Evolutionary conservation across 2,888 invertebrate species (phyloP).

Genomic region (Stegana nigrithorax): DNA sequence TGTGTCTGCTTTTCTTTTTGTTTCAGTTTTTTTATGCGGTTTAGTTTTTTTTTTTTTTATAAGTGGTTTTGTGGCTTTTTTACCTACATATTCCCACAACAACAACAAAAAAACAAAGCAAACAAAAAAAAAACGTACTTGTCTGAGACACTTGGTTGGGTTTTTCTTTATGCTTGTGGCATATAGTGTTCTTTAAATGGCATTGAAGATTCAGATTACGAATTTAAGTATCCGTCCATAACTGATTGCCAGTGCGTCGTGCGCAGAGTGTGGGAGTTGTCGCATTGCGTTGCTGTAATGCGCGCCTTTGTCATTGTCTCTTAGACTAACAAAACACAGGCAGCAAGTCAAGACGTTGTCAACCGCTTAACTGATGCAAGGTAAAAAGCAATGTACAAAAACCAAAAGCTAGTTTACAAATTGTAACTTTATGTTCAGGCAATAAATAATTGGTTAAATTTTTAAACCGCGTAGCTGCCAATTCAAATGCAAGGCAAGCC

Average conservation of each 20-base stretch:
- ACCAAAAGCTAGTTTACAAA: too few species aligned
- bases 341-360: too few species aligned
- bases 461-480: too few species aligned
- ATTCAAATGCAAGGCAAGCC: too few species aligned
- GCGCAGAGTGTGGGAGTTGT: neutral
- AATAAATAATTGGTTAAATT: too few species aligned
- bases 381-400: too few species aligned
- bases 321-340: too few species aligned
- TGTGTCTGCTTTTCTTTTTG: neutral
- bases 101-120: too few species aligned
- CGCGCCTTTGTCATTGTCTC: too few species aligned
- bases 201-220: slow-evolving; percentile 6
- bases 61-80: slow-evolving; percentile 10
- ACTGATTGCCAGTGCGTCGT: neutral
- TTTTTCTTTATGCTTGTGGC: neutral
- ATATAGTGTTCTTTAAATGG: neutral
- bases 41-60: neutral
- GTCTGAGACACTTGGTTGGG: neutral
- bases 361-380: too few species aligned
- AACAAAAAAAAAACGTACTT: slow-evolving; percentile 1
- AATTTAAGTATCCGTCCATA: neutral
- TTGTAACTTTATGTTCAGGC: too few species aligned
- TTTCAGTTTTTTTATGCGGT: too few species aligned
- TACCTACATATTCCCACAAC: neutral
- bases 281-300: neutral